Evolutionary conservation across 2,888 invertebrate genomes (phyloP), one percentile per base, ranked within the genome.

Genomic region (Allygus modestus): DNA sequence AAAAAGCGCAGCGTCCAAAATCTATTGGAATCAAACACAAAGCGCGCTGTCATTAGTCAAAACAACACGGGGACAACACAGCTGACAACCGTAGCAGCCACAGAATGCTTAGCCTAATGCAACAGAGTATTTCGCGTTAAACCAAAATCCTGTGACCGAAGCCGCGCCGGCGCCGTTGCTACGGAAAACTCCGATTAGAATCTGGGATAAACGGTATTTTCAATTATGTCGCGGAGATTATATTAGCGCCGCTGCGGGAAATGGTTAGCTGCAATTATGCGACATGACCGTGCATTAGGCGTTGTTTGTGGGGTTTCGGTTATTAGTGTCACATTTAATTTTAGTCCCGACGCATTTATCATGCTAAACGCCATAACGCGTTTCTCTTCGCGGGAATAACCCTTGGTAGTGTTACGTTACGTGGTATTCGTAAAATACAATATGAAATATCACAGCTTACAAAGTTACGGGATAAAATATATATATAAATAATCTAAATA

Each of bases 261-360:
- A 46, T 17, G 58, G 23, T 23, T 23, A 58, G 20, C 28, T 4
- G 65, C 28, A 31, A 65, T 65, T 65, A 65, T 65, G 65, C 65
- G 54, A 28, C 31, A 23, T 23, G 23, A 20, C 23, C 23, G 23
- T n/a, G 31, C 65, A 65, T 65, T 65, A 65, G 54, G 20, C 54
- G 15, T 31, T 65, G 65, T 26, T 26, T 12, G 65, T 12, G 31
- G 4, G 15, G 28, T 65, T 65, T 65, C 31, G 65, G 65, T 31
- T 54, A 54, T 54, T 54, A 54, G 54, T 65, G 65, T 65, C 65
- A 65, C 65, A 65, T 65, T 65, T 65, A 65, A 65, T 65, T 65
- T 65, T 23, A 54, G 23, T 23, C 54, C 23, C 23, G 46, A 0
- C 23, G 28, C 65, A 65, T 65, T 65, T 65, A 31, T 65, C 12